A percentile compares a stretch with the other conserved stretches of the same genome.
Conservation (phyloP, 2,888 invertebrate genomes). For the Dioctria rufipes region DNA sequence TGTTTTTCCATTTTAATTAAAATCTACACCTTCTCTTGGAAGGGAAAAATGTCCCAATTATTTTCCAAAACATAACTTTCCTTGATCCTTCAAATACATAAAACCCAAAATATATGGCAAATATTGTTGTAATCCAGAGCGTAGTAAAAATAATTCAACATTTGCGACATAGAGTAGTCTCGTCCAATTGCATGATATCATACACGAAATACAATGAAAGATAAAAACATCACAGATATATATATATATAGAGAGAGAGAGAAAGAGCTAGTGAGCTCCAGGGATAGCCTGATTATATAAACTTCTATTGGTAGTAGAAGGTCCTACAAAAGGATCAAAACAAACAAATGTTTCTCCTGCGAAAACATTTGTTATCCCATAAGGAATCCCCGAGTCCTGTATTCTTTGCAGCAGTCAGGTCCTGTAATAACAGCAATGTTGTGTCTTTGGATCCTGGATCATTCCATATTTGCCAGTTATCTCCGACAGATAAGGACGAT, state of each 20-base stretch:
- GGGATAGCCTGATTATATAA: background rate
- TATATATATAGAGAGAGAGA: background rate
- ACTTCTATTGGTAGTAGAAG: constrained; percentile 10
- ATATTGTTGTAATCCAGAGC: background rate
- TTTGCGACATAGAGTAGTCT: constrained; percentile 10
- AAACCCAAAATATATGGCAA: too few relatives aligned
- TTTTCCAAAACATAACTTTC: too few relatives aligned
- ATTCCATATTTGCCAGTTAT: constrained; percentile 10
- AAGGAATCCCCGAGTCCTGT: constrained; percentile 25
- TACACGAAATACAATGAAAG: too few relatives aligned
- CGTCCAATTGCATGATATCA: constrained; percentile 29
- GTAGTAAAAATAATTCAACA: constrained; percentile 30
- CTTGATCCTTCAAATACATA: too few relatives aligned
- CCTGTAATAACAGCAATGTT: constrained; percentile 21
- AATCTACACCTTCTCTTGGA: too few relatives aligned
- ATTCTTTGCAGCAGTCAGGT: background rate
- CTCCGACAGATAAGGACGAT: constrained; percentile 26
- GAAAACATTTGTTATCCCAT: constrained; percentile 47
- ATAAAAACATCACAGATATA: too few relatives aligned
- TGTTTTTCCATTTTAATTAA: too few relatives aligned
- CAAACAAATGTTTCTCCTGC: constrained; percentile 48
- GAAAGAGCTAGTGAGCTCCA: constrained; percentile 18
- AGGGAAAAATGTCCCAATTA: too few relatives aligned
- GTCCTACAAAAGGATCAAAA: background rate
- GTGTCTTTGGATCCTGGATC: background rate